Percentiles rank a stretch among this genome's conserved stretches.
phyloP scores from a whole-genome alignment of 2,797 vertebrate species.

The Thripadectes ignobilis region DNA sequence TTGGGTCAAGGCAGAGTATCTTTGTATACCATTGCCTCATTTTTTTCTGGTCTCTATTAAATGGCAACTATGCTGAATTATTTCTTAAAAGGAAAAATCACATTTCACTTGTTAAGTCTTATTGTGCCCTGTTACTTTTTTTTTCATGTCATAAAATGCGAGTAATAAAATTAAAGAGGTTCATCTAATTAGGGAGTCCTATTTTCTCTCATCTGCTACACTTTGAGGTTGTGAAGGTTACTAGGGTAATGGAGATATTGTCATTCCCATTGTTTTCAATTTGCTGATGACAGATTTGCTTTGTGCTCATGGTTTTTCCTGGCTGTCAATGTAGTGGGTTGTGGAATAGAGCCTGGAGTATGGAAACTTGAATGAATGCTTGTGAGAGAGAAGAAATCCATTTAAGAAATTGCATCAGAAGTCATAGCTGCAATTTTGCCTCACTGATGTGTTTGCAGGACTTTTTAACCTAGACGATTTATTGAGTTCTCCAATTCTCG shows the following conservation, averaged over 20 bases:
- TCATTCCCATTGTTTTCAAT: neutral
- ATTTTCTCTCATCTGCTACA: neutral
- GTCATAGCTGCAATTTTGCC: neutral
- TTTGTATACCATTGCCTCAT: neutral
- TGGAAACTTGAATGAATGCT: neutral
- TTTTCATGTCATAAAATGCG: neutral
- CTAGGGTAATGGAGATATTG: neutral
- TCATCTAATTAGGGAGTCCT: neutral
- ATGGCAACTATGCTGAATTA: neutral
- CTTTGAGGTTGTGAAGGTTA: neutral
- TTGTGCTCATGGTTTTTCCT: neutral
- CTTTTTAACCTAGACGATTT: neutral
- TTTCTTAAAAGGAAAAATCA: neutral
- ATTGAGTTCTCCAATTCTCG: neutral
- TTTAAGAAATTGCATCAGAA: neutral
- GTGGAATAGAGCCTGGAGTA: neutral
- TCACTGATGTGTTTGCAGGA: neutral
- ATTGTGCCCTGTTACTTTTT: neutral
- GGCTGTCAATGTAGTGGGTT: neutral
- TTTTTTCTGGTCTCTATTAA: neutral
- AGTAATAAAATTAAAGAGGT: neutral
- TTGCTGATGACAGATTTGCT: neutral
- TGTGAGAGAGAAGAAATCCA: rapidly evolving
- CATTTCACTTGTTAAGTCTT: neutral
- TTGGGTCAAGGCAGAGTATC: neutral